Evolutionary conservation across 2,888 invertebrate genomes (phyloP), one percentile per base, ranked within the genome.

Genomic region (Drosophila robusta): DNA sequence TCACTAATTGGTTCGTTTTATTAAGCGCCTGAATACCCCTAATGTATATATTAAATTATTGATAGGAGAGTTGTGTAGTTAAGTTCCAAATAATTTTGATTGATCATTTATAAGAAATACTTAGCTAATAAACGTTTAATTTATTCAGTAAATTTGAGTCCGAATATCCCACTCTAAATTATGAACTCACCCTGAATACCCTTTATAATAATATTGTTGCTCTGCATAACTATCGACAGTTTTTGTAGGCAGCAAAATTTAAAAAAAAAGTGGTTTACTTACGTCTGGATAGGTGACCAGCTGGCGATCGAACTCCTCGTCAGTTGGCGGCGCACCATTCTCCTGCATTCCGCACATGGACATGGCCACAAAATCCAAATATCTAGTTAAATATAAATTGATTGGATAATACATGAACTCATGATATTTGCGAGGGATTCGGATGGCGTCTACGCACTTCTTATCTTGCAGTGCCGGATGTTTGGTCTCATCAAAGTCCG

Each of bases 401-500:
- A 60, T 18, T 41, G 12, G n/a, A 44, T 16, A 36, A 24, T n/a
- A 39, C 44, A 26, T 14, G 8, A 54, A 45, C 12, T 22, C 9
- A 34, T 34, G 4, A 45, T 22, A 14, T 7, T 36, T 18, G 6
- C 4, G n/a, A 0, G 3, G n/a, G 9, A 24, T 11, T 12, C 29
- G 22, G 9, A n/a, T 14, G 8, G 9, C 38, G 1, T 1, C 0
- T 8, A 93, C 93, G 93, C 63, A 91, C 91, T 91, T 91, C 50
- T 84, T 93, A 81, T 93, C 93, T 12, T 81, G 54, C 18, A 32
- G 83, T 22, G 51, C 14, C 41, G 93, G 92, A 64, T 93, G 93
- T 63, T 94, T 93, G 88, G 95, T 95, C 86, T 97, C 97, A 70
- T 97, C 97, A 90, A 96, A 97, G 91, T 97, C 97, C 7, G 96